Evolutionary conservation across 2,797 vertebrate species (phyloP).

Genomic region (Myoxocephalus aenaeus): DNA sequence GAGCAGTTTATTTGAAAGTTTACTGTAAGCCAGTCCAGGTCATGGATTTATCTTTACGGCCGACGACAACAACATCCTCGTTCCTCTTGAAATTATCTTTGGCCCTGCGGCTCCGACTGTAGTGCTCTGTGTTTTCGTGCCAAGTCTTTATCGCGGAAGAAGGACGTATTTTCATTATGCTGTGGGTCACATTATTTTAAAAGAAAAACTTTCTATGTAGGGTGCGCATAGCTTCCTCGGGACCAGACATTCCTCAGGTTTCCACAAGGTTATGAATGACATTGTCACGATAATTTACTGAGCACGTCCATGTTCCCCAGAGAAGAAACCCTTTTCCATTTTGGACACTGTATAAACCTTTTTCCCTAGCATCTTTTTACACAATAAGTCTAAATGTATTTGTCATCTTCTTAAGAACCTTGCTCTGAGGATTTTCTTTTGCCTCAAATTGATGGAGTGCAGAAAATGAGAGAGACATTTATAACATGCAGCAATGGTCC

Average conservation of each 20-base stretch:
- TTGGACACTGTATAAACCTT: background rate
- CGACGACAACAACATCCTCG: slow-evolving; percentile 16
- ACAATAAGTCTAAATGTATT: background rate
- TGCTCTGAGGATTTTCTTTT: background rate
- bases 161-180: slow-evolving; percentile 1
- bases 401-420: background rate
- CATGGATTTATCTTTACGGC: slow-evolving; percentile 66
- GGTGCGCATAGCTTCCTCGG: background rate
- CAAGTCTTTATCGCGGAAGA: slow-evolving; percentile 6
- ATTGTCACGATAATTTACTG: background rate
- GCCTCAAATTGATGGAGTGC: too few relatives aligned
- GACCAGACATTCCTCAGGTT: background rate
- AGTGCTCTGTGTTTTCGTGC: background rate
- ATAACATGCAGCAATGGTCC: too few relatives aligned
- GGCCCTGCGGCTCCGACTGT: background rate
- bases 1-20: slow-evolving; percentile 20
- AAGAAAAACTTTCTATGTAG: background rate
- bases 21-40: slow-evolving; percentile 9
- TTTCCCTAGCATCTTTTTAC: background rate
- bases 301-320: background rate
- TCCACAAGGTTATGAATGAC: background rate
- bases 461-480: background rate
- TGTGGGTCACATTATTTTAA: background rate
- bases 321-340: background rate
- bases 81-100: slow-evolving; percentile 26